Base-by-base conservation (phyloP, 2,797 vertebrate genomes). In the Danio kyathit region DNA sequence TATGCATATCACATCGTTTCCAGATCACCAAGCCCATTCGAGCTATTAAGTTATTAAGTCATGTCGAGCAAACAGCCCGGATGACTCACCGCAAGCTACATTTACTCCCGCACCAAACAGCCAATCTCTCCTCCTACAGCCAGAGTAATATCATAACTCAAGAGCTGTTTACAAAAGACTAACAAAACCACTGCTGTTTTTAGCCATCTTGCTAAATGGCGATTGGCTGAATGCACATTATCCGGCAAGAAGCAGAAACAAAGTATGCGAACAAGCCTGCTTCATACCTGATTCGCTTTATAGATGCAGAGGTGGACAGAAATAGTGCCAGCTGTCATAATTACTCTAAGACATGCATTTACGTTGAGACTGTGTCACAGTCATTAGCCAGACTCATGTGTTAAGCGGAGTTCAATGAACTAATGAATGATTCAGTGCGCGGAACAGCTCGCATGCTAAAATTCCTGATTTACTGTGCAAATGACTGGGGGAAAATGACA, bases 251-350 rank as follows among this genome's bases (percentile, higher is more conserved):
- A 3, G 4, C 13, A 41, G 16, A 72, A 80, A 63, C 8, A 0
- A 67, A 69, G 48, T 46, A 19, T 16, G 12, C 1, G 17, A 76
- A 76, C 13, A 40, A 79, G 44, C 2, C n/a, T 44, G 67, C 54
- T 72, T 72, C 44, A 61, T 71, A 79, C 14, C 17, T 3, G 13
- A 61, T 79, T 69, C 0, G 10, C 17, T 80, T 74, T 38, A 56
- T 4, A 48, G 61, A 73, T 57, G 83, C 80, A 90, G 88, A 90
- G 88, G 75, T 83, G 88, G 90, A 79, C 76, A 48, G 65, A 61
- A 54, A 72, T 63, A 71, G 48, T 12, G 14, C 17, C 21, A 5
- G 65, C 65, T 80, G 79, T 74, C 19, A 61, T 71, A 83, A 83
- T 81, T 78, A 64, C 57, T 38, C 19, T 48, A 72, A 82, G 66